phyloP scores from a whole-genome alignment of 2,113 vertebrate genomes.

The Clarias macrocephalus region DNA sequence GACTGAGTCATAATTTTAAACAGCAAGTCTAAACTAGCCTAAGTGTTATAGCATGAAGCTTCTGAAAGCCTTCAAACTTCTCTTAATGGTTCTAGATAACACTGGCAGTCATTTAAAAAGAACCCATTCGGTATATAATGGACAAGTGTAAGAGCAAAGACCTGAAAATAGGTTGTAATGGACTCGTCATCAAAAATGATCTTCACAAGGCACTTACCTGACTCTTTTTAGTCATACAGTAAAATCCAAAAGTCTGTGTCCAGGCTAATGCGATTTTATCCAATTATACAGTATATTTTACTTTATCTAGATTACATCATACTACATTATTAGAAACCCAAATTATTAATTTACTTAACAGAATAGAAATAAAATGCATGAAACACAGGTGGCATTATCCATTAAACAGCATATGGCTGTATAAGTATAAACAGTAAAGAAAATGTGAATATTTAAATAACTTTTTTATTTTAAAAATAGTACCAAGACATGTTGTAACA shows the following conservation, averaged over 20 bases:
- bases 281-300: conserved; percentile 1
- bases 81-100: conserved; percentile 29
- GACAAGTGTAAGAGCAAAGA: conserved; percentile 42
- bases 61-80: conserved; percentile 41
- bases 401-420: neutral
- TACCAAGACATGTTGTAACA: neutral
- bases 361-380: neutral
- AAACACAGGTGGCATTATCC: neutral
- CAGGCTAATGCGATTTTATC: neutral
- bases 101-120: conserved; percentile 36
- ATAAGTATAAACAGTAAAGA: neutral
- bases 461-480: neutral
- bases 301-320: neutral
- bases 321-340: neutral
- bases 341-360: neutral
- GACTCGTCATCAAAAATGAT: conserved; percentile 39
- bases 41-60: conserved; percentile 25
- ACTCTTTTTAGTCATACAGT: conserved; percentile 14
- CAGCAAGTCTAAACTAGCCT: conserved; percentile 8
- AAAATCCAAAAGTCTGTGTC: neutral
- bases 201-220: conserved; percentile 44
- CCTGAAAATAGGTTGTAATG: conserved; percentile 44
- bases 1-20: conserved; percentile 21
- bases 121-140: conserved; percentile 40
- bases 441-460: neutral